These are phyloP conservation scores for Larimichthys polyactis DNA, from an alignment of 2,113 vertebrate species.

Conservation along the genomic window DNA sequence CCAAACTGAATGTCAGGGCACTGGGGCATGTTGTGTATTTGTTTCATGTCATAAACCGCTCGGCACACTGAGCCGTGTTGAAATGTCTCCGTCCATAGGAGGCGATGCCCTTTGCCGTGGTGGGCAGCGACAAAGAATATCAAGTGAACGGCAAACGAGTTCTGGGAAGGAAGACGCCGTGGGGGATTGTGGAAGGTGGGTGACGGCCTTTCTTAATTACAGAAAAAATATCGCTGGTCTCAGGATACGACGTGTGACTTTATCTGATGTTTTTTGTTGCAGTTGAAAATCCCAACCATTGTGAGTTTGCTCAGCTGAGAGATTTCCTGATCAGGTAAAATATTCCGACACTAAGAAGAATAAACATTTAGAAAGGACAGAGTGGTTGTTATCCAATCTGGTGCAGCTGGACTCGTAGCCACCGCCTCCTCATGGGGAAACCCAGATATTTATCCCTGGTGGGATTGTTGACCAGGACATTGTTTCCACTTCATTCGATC, in stretches of 20 bases:
- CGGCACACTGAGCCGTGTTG: not conserved
- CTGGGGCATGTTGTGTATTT: constrained; percentile 28
- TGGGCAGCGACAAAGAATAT: constrained; percentile 98
- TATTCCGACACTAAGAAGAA: not conserved
- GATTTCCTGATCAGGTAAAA: constrained; percentile 98
- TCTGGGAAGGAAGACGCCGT: constrained; percentile 95
- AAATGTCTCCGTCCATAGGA: constrained; percentile 84
- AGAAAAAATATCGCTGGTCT: not conserved
- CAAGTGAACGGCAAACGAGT: constrained; percentile 96
- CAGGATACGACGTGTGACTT: not conserved
- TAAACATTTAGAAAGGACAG: too few relatives aligned
- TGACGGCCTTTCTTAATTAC: not conserved
- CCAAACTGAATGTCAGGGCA: constrained; percentile 29
- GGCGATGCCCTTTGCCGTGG: constrained; percentile 96
- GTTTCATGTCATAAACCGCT: constrained; percentile 40
- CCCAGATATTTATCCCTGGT: too few relatives aligned
- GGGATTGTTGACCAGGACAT: too few relatives aligned
- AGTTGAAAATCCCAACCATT: constrained; percentile 98
- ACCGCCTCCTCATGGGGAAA: too few relatives aligned
- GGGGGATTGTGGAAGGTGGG: constrained; percentile 98
- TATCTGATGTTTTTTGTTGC: constrained; percentile 67
- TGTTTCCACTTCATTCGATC: too few relatives aligned
- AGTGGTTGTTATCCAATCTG: too few relatives aligned
- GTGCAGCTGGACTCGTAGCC: too few relatives aligned
- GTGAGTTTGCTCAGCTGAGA: constrained; percentile 96